Evolutionary conservation across 1,140 invertebrate species (phyloP), one percentile per base, ranked within the genome.

Genomic region (Leptinotarsa undecemlineata): DNA sequence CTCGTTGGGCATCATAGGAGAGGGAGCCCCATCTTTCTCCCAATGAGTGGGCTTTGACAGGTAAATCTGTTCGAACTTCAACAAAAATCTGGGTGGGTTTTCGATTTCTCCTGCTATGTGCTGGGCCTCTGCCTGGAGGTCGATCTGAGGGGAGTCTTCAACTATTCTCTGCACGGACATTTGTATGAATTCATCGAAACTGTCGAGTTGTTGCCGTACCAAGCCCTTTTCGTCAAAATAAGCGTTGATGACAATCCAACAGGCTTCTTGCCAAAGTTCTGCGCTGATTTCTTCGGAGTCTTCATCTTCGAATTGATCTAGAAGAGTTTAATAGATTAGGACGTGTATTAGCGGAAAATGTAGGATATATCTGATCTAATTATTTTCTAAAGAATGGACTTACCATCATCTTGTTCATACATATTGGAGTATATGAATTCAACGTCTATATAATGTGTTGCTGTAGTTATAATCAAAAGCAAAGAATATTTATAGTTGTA

Each of bases 191-290:
- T 99, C 98, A 89, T 99, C 98, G 87, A 99, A 99, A 80, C 96
- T 99, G 83, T 99, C 98, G 76, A 99, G 87, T 83, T 99, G 98
- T 84, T 99, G 98, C 68, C 98, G 90, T n/a, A 99, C 98, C 62
- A 99, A 89, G 86, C 96, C 98, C 88, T 99, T 99, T 85, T 99
- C 98, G 85, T 99, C 98, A 87, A 99, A 99, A 86, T 99, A 99
- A 3, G 98, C 96, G 83, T 97, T 98, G 81, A 99, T 99, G 61
- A 99, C 97, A 85, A 99, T 98, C 98, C 98, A 99, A 83, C 97
- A 99, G n/a, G 98, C 98, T 89, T 99, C 98, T 87, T 99, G 96
- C 97, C 97, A 99, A 72, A 98, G 86, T 83, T 98, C 96, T 17
- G 95, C 92, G 15, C 96, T 96, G 80, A 98, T 97, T 87, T 98